Evolutionary conservation across 2,797 vertebrate species (phyloP).

Genomic region (Melanotaenia parkinsoni): DNA sequence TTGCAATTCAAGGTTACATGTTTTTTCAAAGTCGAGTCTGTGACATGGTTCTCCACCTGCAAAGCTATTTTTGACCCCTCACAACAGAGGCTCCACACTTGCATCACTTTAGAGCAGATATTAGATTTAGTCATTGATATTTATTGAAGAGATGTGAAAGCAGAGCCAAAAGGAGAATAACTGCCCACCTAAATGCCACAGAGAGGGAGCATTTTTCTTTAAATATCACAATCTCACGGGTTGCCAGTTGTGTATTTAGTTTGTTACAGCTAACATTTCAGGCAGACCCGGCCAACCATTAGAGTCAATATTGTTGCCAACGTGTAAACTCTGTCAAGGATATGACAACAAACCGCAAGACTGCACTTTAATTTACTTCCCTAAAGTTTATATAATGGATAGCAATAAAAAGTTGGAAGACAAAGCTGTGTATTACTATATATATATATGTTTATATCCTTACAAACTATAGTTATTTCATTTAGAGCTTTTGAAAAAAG

Average conservation of each 20-base stretch:
- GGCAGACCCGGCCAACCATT: constrained; percentile 32
- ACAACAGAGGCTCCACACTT: background rate
- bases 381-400: background rate
- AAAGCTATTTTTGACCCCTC: background rate
- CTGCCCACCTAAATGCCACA: constrained; percentile 42
- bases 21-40: background rate
- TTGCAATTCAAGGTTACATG: background rate
- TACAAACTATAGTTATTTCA: constrained; percentile 71
- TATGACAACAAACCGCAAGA: constrained; percentile 20
- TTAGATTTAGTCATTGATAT: constrained; percentile 59
- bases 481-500: constrained; percentile 28
- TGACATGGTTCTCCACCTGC: background rate
- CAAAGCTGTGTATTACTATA: background rate
- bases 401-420: background rate
- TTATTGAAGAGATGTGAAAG: constrained; percentile 41
- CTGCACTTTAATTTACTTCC: background rate
- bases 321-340: constrained; percentile 29
- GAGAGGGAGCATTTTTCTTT: constrained; percentile 45
- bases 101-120: background rate
- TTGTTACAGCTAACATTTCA: constrained; percentile 42
- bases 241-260: constrained; percentile 35
- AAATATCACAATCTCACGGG: constrained; percentile 49
- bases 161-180: constrained; percentile 37
- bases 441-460: constrained; percentile 45
- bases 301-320: constrained; percentile 8